phyloP scores from a whole-genome alignment of 2,888 invertebrate genomes.

The Psylliodes chrysocephalus region DNA sequence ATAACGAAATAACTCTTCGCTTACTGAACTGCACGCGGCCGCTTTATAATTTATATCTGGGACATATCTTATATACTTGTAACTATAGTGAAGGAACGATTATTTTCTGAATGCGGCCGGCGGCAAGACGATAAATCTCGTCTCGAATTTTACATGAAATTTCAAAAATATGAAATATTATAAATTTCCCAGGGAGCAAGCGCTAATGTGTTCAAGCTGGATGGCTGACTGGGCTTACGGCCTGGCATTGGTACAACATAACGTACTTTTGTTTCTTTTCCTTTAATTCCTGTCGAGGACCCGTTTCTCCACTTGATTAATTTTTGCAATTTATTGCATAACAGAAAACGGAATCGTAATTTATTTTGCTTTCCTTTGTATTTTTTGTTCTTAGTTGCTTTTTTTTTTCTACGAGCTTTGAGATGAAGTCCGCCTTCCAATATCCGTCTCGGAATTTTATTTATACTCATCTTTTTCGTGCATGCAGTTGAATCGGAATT shows the following conservation, averaged over 20 bases:
- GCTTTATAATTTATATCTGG: slow-evolving; percentile 15
- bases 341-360: slow-evolving; percentile 54
- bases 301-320: slow-evolving; percentile 56
- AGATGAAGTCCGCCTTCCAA: slow-evolving; percentile 43
- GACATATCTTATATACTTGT: slow-evolving; percentile 15
- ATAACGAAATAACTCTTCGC: no score
- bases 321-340: slow-evolving; percentile 59
- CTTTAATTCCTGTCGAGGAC: slow-evolving; percentile 54
- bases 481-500: slow-evolving; percentile 46
- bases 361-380: slow-evolving; percentile 47
- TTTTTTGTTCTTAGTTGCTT: slow-evolving; percentile 34
- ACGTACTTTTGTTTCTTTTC: slow-evolving; percentile 51
- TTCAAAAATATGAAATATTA: slow-evolving; percentile 38
- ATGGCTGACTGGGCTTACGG: slow-evolving; percentile 42
- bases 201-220: slow-evolving; percentile 38
- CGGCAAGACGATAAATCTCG: slow-evolving; percentile 26
- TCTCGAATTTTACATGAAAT: slow-evolving; percentile 33
- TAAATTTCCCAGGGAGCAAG: slow-evolving; percentile 33
- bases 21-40: neutral
- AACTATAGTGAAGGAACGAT: slow-evolving; percentile 16
- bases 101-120: slow-evolving; percentile 21
- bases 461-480: slow-evolving; percentile 41
- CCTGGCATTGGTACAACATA: slow-evolving; percentile 55
- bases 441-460: slow-evolving; percentile 43
- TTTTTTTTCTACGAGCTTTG: slow-evolving; percentile 37